Percentiles rank a stretch among this genome's conserved stretches.
Conservation (phyloP, 2,888 invertebrate genomes). For the Ptilodon capucinus region DNA sequence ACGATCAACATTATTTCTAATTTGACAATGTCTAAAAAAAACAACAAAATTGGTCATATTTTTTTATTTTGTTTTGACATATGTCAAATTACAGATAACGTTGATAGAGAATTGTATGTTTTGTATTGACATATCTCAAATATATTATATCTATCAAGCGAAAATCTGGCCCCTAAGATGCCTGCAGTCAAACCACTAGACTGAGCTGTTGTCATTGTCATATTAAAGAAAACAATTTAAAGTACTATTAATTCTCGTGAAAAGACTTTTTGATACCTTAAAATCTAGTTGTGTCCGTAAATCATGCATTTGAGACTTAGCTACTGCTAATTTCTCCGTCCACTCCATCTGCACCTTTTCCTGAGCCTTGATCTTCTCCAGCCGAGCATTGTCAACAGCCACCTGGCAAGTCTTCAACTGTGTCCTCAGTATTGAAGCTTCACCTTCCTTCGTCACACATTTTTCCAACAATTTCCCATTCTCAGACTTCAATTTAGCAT, state of each 20-base stretch:
- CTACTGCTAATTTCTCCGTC: constrained; percentile 68
- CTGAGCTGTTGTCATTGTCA: no score
- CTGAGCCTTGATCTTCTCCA: constrained; percentile 69
- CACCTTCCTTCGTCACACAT: constrained; percentile 81
- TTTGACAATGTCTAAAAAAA: no score
- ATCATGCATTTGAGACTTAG: constrained; percentile 67
- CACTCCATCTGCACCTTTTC: constrained; percentile 77
- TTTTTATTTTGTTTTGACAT: no score
- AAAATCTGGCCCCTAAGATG: no score
- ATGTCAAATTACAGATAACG: no score
- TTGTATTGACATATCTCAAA: no score
- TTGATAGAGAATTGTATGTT: no score
- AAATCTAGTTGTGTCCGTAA: constrained; percentile 81
- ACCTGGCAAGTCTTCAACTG: constrained; percentile 76
- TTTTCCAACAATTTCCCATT: constrained; percentile 73
- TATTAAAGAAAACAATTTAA: no score
- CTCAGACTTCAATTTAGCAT: constrained; percentile 67
- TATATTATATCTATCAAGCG: no score
- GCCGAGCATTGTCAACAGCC: constrained; percentile 65
- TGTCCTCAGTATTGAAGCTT: constrained; percentile 79
- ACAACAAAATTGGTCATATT: no score
- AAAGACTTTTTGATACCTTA: constrained; percentile 65
- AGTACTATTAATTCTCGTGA: background rate
- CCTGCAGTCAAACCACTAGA: no score
- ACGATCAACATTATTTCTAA: no score